phyloP scores from a whole-genome alignment of 2,888 invertebrate species.

The Drosophila prostipennis region DNA sequence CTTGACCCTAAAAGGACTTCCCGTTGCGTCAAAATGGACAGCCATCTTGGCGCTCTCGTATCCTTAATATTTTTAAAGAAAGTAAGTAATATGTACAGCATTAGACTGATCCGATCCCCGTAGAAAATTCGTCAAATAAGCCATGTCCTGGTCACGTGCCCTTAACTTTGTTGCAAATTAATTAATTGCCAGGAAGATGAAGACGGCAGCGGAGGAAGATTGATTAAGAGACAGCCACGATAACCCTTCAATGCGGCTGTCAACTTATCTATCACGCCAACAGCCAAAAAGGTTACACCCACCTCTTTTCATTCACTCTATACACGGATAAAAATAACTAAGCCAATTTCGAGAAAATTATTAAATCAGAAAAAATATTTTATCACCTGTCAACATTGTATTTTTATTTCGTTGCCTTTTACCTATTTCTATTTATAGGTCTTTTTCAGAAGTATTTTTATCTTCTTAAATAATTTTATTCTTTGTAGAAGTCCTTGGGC shows the following conservation, averaged over 20 bases:
- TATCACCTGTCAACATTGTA: too few species aligned
- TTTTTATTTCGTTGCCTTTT: too few species aligned
- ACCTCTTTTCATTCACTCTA: background rate
- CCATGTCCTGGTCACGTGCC: conserved; percentile 59
- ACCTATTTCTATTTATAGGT: too few species aligned
- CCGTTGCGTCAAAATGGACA: conserved; percentile 16
- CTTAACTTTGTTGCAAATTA: conserved; percentile 55
- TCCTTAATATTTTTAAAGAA: conserved; percentile 17
- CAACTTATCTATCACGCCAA: conserved; percentile 76
- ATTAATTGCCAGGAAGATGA: conserved; percentile 66
- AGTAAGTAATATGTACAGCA: background rate
- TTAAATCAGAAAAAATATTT: too few species aligned
- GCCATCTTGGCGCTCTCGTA: conserved; percentile 4
- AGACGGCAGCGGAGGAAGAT: conserved; percentile 46
- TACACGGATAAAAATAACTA: background rate
- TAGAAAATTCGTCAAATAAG: background rate
- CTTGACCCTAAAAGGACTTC: conserved; percentile 77
- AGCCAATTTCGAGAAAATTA: too few species aligned
- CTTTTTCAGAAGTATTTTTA: background rate
- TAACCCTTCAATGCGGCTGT: conserved; percentile 59
- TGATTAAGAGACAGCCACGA: conserved; percentile 64
- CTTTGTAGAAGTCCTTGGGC: background rate
- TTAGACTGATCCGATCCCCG: background rate
- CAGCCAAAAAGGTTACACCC: conserved; percentile 48
- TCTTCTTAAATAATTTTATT: background rate